Conservation (phyloP, 2,113 vertebrate species). For the Manacus vitellinus region DNA sequence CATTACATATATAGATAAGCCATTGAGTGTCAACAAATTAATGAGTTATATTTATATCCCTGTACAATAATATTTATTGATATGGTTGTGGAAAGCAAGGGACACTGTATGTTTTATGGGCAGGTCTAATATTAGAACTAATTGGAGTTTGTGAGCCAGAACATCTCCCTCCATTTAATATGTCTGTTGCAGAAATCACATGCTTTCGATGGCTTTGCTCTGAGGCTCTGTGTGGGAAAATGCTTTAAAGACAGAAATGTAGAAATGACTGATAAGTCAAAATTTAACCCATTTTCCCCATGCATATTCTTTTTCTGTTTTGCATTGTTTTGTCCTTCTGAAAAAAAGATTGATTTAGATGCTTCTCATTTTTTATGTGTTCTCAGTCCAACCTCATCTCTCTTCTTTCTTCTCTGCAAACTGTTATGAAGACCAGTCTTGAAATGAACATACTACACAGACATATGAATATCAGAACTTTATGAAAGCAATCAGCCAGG, state of each 20-base stretch:
- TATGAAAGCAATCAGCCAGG: background rate
- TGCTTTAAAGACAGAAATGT: background rate
- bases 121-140: conserved; percentile 52
- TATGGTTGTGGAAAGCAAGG: conserved; percentile 34
- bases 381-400: background rate
- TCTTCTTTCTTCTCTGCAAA: background rate
- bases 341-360: background rate
- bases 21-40: conserved; percentile 46
- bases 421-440: background rate
- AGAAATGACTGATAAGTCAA: background rate
- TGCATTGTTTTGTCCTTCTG: background rate
- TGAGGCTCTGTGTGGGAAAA: background rate
- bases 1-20: conserved; percentile 18
- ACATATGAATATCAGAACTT: background rate
- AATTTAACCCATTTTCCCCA: background rate
- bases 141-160: conserved; percentile 47
- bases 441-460: background rate
- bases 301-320: background rate
- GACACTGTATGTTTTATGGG: conserved; percentile 29
- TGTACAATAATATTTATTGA: conserved; percentile 51
- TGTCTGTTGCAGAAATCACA: background rate
- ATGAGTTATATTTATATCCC: conserved; percentile 63
- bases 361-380: background rate
- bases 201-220: background rate
- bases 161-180: conserved; percentile 26